Conservation (phyloP, 2,888 invertebrate species). For the Poecilus cupreus region DNA sequence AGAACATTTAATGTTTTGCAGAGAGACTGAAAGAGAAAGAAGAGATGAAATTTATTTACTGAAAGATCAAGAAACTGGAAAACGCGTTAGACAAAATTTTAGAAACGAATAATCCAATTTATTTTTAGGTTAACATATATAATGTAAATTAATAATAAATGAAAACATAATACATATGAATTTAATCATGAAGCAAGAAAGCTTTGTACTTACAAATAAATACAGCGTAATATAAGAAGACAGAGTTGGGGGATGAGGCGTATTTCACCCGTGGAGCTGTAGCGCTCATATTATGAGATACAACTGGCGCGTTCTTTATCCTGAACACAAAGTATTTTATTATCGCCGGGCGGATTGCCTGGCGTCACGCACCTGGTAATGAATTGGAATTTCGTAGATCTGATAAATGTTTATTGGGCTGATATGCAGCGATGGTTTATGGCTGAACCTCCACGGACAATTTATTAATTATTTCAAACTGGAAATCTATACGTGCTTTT, state of each 20-base stretch:
- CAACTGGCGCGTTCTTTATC: conserved; percentile 1
- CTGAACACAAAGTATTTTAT: conserved; percentile 31
- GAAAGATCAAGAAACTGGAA: too few species aligned
- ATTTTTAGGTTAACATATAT: too few species aligned
- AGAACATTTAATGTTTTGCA: too few species aligned
- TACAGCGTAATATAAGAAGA: background rate
- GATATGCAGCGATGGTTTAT: conserved; percentile 10
- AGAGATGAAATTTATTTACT: too few species aligned
- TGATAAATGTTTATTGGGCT: conserved; percentile 47
- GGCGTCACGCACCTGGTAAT: conserved; percentile 44
- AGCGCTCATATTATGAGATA: conserved; percentile 18
- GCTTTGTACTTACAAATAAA: background rate
- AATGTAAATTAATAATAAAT: too few species aligned
- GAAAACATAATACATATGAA: too few species aligned
- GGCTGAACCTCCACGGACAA: background rate
- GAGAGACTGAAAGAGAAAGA: too few species aligned
- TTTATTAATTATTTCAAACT: too few species aligned
- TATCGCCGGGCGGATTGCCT: conserved; percentile 23
- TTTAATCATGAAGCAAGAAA: too few species aligned
- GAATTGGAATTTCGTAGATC: conserved; percentile 43
- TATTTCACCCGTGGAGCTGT: background rate
- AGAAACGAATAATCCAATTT: too few species aligned
- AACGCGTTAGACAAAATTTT: too few species aligned
- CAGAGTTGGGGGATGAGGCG: background rate
- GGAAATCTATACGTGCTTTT: too few species aligned